Conservation (phyloP, 2,113 vertebrate genomes). For the Myrmophylax atrothorax region DNA sequence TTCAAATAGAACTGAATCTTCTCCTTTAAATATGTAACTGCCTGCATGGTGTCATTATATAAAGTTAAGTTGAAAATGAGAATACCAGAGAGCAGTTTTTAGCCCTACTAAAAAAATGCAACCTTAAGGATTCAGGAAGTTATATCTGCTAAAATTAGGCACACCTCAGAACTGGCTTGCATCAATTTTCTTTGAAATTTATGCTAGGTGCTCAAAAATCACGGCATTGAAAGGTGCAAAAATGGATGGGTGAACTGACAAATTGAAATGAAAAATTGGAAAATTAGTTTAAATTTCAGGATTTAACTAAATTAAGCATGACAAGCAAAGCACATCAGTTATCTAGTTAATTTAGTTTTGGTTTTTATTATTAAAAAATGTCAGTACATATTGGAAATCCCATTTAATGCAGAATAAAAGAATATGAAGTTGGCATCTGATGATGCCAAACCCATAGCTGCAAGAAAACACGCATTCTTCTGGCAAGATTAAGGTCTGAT, state of each 20-base stretch:
- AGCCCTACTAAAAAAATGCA: background rate
- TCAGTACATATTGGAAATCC: background rate
- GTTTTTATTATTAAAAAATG: background rate
- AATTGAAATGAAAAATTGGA: constrained; percentile 6
- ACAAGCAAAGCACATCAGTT: background rate
- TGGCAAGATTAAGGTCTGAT: background rate
- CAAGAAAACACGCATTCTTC: background rate
- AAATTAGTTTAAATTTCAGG: constrained; percentile 2
- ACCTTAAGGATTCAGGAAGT: background rate
- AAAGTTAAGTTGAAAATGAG: background rate
- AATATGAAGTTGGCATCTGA: background rate
- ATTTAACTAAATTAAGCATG: background rate
- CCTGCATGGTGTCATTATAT: background rate
- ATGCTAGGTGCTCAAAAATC: background rate
- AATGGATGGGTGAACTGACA: background rate
- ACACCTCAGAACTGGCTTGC: background rate
- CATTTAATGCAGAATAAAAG: background rate
- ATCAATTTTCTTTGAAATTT: constrained; percentile 5
- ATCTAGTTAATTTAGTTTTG: background rate
- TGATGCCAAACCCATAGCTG: background rate
- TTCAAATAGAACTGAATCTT: background rate
- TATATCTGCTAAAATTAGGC: constrained; percentile 4
- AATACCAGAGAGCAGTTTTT: background rate
- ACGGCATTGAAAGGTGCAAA: background rate
- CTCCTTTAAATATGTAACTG: background rate